Conservation (phyloP, 1,140 invertebrate genomes). For the Ericerus pela region DNA sequence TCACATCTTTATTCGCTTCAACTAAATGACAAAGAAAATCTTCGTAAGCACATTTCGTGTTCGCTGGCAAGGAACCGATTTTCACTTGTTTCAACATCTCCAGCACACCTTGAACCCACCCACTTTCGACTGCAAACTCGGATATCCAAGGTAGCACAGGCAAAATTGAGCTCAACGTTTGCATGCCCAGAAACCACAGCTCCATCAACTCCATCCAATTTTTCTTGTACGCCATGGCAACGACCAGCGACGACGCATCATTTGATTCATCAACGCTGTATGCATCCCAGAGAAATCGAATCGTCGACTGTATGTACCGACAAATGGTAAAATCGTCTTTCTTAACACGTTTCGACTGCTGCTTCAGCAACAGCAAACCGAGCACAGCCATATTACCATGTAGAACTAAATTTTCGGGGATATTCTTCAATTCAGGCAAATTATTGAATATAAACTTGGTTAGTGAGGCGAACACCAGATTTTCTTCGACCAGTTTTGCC, state of each 20-base stretch:
- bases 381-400: constrained; percentile 70
- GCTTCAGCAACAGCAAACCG: constrained; percentile 66
- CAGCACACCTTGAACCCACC: constrained; percentile 78
- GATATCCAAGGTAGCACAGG: constrained; percentile 72
- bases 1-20: constrained; percentile 57
- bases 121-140: constrained; percentile 76
- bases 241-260: constrained; percentile 60
- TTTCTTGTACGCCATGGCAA: constrained; percentile 70
- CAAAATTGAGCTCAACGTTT: constrained; percentile 67
- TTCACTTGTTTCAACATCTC: constrained; percentile 64
- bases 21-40: constrained; percentile 73
- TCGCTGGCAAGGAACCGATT: constrained; percentile 58
- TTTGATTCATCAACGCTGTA: constrained; percentile 75
- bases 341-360: constrained; percentile 61
- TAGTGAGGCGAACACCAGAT: constrained; percentile 55
- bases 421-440: constrained; percentile 66
- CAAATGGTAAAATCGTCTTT: constrained; percentile 77
- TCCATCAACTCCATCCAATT: constrained; percentile 78
- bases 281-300: constrained; percentile 82
- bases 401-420: constrained; percentile 65
- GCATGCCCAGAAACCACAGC: constrained; percentile 86
- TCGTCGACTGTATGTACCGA: constrained; percentile 70
- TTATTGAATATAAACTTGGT: constrained; percentile 76
- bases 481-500: constrained; percentile 60
- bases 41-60: constrained; percentile 76